Percentiles rank a stretch among this genome's conserved stretches.
Evolutionary conservation across 1,140 invertebrate species (phyloP).

Genomic region (Phthorimaea operculella): DNA sequence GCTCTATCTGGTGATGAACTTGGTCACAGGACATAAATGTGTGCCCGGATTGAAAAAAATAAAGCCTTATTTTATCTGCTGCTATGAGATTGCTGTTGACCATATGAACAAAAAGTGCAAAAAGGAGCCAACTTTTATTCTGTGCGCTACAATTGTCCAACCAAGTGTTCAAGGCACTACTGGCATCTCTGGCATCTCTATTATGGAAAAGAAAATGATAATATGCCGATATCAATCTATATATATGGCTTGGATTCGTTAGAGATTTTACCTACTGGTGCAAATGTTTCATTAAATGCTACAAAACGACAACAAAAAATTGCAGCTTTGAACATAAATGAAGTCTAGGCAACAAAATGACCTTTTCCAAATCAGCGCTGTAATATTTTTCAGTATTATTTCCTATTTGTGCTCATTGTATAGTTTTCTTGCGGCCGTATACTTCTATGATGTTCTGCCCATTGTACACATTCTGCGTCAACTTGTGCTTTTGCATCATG

Average conservation of each 20-base stretch:
- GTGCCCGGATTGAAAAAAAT: constrained; percentile 9
- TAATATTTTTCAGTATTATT: constrained; percentile 11
- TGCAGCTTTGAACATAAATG: constrained; percentile 26
- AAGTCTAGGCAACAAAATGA: constrained; percentile 29
- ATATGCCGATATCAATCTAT: constrained; percentile 27
- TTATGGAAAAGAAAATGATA: constrained; percentile 20
- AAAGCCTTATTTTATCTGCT: constrained; percentile 8
- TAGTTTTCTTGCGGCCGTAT: not conserved
- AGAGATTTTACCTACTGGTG: constrained; percentile 21
- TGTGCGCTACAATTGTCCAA: constrained; percentile 28
- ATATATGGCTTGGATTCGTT: constrained; percentile 16
- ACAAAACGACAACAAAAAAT: constrained; percentile 22
- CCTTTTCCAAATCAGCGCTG: constrained; percentile 18
- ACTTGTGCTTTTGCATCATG: not conserved
- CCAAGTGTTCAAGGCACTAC: constrained; percentile 19
- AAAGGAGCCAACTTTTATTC: constrained; percentile 28
- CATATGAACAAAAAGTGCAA: constrained; percentile 10
- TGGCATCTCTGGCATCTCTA: too few species aligned
- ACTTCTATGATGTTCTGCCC: constrained; percentile 1
- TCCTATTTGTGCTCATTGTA: constrained; percentile 10
- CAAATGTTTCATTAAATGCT: constrained; percentile 27
- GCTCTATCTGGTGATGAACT: constrained; percentile 13
- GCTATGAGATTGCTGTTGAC: constrained; percentile 8
- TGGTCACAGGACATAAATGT: constrained; percentile 16
- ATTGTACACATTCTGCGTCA: not conserved